phyloP scores from a whole-genome alignment of 2,888 invertebrate genomes.

The Eurytoma adleriae region DNA sequence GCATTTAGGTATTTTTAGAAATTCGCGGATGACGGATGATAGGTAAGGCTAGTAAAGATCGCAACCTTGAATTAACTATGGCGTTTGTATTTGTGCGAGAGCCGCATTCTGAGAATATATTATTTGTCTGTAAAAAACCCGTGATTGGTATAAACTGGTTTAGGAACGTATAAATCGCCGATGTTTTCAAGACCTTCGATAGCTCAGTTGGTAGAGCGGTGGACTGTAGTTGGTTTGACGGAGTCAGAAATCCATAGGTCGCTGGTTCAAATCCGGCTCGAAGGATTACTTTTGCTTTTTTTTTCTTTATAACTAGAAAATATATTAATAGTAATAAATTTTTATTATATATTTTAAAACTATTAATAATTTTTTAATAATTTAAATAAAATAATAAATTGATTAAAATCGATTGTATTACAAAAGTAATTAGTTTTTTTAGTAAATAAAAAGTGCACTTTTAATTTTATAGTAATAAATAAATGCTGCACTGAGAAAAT shows the following conservation, averaged over 20 bases:
- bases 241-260: conserved; percentile 71
- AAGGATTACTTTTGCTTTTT: conserved; percentile 64
- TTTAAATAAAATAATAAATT: too few species aligned
- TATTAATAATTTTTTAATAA: too few species aligned
- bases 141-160: conserved; percentile 23
- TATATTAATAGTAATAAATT: too few species aligned
- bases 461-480: too few species aligned
- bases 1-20: conserved; percentile 34
- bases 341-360: too few species aligned
- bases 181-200: conserved; percentile 25
- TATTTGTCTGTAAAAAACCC: not conserved
- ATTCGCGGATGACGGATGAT: not conserved
- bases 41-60: not conserved
- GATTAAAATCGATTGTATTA: too few species aligned
- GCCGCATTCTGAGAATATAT: not conserved
- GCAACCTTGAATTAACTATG: conserved; percentile 37
- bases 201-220: conserved; percentile 76
- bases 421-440: too few species aligned
- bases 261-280: conserved; percentile 74
- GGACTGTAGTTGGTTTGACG: conserved; percentile 73
- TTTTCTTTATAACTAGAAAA: not conserved
- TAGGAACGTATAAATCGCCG: conserved; percentile 24
- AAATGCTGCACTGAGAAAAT: not conserved
- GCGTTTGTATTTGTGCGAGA: conserved; percentile 10
- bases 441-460: too few species aligned